A percentile compares a stretch with the other conserved stretches of the same genome.
phyloP scores from a whole-genome alignment of 2,888 invertebrate species.

The Brenthis daphne region DNA sequence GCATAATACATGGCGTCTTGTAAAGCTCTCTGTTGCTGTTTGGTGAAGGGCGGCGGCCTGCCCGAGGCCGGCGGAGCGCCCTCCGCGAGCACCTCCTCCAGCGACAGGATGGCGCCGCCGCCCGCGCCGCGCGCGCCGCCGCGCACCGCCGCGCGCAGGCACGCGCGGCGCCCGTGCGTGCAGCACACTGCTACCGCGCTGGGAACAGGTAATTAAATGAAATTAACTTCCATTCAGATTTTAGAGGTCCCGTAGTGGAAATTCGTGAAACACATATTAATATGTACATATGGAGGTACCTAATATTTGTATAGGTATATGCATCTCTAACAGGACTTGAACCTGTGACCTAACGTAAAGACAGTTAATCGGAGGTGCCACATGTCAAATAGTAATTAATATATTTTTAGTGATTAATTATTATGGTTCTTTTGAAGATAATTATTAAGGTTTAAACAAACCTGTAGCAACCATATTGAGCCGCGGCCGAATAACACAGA shows the following conservation, averaged over 20 bases:
- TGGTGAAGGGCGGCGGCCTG: constrained; percentile 83
- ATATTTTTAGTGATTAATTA: background rate
- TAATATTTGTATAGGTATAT: too few species aligned
- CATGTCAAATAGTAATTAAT: background rate
- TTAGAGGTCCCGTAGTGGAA: too few species aligned
- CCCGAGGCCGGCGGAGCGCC: constrained; percentile 79
- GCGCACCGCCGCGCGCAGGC: constrained; percentile 86
- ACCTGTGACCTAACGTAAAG: too few species aligned
- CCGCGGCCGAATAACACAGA: constrained; percentile 92
- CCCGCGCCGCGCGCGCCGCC: constrained; percentile 80
- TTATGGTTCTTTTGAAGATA: too few species aligned
- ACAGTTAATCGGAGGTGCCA: too few species aligned
- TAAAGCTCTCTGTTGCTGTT: constrained; percentile 91
- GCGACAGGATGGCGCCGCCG: constrained; percentile 89
- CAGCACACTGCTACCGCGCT: constrained; percentile 95
- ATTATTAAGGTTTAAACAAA: constrained; percentile 42
- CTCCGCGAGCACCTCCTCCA: constrained; percentile 95
- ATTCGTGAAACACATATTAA: too few species aligned
- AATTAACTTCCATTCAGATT: too few species aligned
- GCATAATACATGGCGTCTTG: constrained; percentile 98
- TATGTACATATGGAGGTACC: too few species aligned
- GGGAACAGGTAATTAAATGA: constrained; percentile 6
- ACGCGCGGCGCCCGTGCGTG: constrained; percentile 91
- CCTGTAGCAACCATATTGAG: constrained; percentile 92
- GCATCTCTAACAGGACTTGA: too few species aligned